Conservation (phyloP, 2,888 invertebrate species). For the Blera fallax region DNA sequence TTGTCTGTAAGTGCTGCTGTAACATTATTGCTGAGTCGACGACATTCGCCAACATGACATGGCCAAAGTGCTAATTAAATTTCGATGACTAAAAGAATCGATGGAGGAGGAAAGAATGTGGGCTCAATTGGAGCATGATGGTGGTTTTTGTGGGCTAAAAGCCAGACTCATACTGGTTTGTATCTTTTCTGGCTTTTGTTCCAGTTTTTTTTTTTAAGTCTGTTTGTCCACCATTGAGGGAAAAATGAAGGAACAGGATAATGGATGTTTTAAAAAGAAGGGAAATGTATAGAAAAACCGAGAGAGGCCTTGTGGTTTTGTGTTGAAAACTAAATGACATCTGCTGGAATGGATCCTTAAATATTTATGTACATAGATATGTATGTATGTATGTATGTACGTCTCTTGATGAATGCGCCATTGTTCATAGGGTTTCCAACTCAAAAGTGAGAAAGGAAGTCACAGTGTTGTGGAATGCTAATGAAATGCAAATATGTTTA, state of each 20-base stretch:
- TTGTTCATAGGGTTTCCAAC: background rate
- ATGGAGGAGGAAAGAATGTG: constrained; percentile 13
- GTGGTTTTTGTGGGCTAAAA: background rate
- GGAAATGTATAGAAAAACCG: background rate
- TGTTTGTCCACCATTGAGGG: background rate
- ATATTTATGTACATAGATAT: background rate
- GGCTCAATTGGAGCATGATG: constrained; percentile 13
- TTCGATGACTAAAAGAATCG: constrained; percentile 52
- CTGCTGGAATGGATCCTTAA: background rate
- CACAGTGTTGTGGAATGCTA: constrained; percentile 17
- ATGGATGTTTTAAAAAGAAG: background rate
- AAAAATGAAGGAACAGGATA: background rate
- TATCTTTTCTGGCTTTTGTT: background rate
- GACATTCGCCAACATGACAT: constrained; percentile 20
- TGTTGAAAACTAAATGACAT: constrained; percentile 17
- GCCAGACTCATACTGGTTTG: background rate
- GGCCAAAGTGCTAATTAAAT: constrained; percentile 46
- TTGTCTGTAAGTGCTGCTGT: constrained; percentile 14
- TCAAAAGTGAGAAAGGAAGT: background rate
- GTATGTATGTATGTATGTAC: background rate
- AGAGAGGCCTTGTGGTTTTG: constrained; percentile 1
- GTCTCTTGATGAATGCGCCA: background rate
- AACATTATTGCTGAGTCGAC: constrained; percentile 36
- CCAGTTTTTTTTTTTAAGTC: background rate
- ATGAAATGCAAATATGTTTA: constrained; percentile 41